Conservation (phyloP, 2,888 invertebrate species). For the Kryphioiulus occultus region DNA sequence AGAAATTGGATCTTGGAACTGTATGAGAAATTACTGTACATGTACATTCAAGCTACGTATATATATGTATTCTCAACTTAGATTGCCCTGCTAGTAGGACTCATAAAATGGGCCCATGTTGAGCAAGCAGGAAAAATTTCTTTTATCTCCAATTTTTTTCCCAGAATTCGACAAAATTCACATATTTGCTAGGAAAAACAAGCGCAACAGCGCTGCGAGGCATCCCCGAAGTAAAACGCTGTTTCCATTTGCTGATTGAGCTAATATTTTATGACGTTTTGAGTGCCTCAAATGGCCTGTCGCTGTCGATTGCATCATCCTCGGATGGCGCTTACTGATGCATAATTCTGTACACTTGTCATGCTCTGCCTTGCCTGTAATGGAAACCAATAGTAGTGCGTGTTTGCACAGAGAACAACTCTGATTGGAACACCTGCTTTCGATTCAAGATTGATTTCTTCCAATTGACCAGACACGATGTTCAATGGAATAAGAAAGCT, state of each 20-base stretch:
- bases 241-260: neutral
- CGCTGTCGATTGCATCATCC: conserved; percentile 33
- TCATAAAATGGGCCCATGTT: neutral
- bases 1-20: neutral
- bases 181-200: neutral
- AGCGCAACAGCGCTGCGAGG: neutral
- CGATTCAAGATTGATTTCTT: neutral
- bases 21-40: no score
- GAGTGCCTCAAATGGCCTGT: conserved; percentile 42
- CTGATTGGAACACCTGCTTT: conserved; percentile 5
- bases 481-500: neutral
- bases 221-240: conserved; percentile 5
- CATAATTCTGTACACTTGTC: conserved; percentile 5
- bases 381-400: neutral
- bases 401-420: neutral
- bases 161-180: neutral
- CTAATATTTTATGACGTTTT: conserved; percentile 39
- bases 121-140: neutral
- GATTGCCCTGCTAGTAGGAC: neutral
- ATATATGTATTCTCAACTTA: no score
- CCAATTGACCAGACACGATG: neutral
- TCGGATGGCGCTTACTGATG: conserved; percentile 5
- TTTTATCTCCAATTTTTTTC: neutral
- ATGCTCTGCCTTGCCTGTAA: neutral
- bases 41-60: neutral